A percentile compares a stretch with the other conserved stretches of the same genome.
Conservation (phyloP, 2,797 vertebrate species). For the Falco peregrinus region DNA sequence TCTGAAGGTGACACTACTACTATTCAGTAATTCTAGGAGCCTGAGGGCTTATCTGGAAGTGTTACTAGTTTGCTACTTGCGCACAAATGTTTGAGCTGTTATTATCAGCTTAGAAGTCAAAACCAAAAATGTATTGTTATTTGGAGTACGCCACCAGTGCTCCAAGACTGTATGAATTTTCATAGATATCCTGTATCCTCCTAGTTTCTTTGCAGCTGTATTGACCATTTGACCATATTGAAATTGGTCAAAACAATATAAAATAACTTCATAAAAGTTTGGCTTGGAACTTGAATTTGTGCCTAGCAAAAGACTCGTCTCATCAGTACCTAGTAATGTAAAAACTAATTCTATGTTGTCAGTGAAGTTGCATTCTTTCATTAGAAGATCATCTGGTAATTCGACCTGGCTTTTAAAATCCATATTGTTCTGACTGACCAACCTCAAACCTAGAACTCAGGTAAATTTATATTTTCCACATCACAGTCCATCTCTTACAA, state of each 20-base stretch:
- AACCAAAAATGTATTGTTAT: not conserved
- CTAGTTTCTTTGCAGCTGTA: not conserved
- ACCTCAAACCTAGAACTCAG: not conserved
- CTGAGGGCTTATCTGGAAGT: constrained; percentile 41
- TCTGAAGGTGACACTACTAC: constrained; percentile 22
- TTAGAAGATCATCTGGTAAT: not conserved
- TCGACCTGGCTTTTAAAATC: not conserved
- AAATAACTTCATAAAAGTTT: not conserved
- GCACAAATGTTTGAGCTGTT: not conserved
- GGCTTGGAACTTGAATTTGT: not conserved
- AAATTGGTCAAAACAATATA: not conserved
- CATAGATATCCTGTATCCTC: not conserved
- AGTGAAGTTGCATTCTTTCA: not conserved
- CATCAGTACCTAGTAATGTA: not conserved
- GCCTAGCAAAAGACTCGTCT: not conserved
- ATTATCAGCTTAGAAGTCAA: not conserved
- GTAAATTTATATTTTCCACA: not conserved
- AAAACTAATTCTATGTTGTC: not conserved
- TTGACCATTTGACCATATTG: not conserved
- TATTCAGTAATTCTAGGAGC: constrained; percentile 56
- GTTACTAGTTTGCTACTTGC: constrained; percentile 34
- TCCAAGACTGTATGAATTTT: not conserved
- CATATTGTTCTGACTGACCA: accelerated
- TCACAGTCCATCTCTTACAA: accelerated
- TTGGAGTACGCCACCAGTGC: not conserved